Base-by-base conservation (phyloP, 2,888 invertebrate species). In the Coecobrya sp. region DNA sequence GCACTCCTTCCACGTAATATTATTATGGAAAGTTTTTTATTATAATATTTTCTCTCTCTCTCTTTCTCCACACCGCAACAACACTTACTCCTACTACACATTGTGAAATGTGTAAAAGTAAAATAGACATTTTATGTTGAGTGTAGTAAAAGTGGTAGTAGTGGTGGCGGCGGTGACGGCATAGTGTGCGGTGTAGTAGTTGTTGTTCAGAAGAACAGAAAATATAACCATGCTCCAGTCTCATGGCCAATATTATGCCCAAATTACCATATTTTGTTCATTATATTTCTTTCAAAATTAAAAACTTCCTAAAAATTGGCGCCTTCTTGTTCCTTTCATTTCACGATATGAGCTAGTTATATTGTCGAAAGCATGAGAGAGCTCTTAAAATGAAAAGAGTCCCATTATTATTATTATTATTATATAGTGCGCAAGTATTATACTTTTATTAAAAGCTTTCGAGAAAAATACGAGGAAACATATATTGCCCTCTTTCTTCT, bases 231-330 rank as follows among this genome's bases (percentile, higher is more conserved):
- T 68, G 36, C 36, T 55, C 68, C 25, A 70, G 22, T 81, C 45
- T 79, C 49, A 65, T 70, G 62, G n/a, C 91, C 81, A 93, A 91
- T 93, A 91, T 92, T 92, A 92, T 89, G 86, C 93, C 87, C 65
- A 68, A 92, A 94, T 94, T 94, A 94, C 93, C 94, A 94, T 93
- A 93, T 93, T 94, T 94, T 93, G 92, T 93, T 94, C 94, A 94
- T 94, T 93, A 94, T 91, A 93, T 93, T 94, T 93, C 92, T 91
- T 91, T 93, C 93, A 92, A 94, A 94, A 94, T 94, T 94, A 94
- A 94, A 93, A 93, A 92, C 89, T 92, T 86, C 82, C 91, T 79
- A 89, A 91, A 93, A 93, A 89, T 92, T 92, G 92, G 92, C 92
- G 92, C 89, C 89, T 92, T 92, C 89, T 92, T 92, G 92, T 89